Evolutionary conservation across 2,797 vertebrate genomes (phyloP), one percentile per base, ranked within the genome.

Genomic region (Nyctibius grandis): DNA sequence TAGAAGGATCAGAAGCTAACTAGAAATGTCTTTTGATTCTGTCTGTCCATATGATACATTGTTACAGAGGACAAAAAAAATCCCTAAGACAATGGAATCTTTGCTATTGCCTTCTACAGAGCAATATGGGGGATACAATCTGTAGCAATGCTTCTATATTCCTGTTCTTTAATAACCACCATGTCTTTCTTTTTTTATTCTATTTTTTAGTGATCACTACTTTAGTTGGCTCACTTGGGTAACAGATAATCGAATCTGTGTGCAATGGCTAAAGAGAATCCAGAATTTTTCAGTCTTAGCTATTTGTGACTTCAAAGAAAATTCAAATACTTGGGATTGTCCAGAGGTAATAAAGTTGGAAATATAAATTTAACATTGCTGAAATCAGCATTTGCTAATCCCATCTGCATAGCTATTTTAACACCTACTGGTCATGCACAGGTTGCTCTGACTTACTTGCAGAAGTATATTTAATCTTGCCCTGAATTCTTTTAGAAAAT

Each of bases 161-260:
- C 8, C 12, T 88, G 11, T 45, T 88, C 31, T 85, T 76, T 93
- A 85, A 70, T 79, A 91, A 95, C 31, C 12, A 6, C 15, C 6
- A n/a, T 68, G 93, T 96, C 31, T 85, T 45, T 56, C 48, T 68
- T 85, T 98, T 79, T 98, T 65, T 86, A 80, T 82, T 81, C 36
- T 56, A 42, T 67, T 93, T 98, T 96, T 95, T 76, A 99, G 99
- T 88, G 99, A 99, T 96, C 98, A 99, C 97, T 99, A 99, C 97
- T 97, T 99, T 97, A 98, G 98, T 96, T 99, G 99, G 95, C 98
- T 99, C 96, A 99, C 98, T 26, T 99, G 99, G 99, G 98, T 98
- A 59, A 99, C 98, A 50, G 99, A 99, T 59, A 96, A 98, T 31
- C 98, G 99, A 68, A 44, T 99, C 65, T 98, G 99, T 73, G 98